Conservation (phyloP, 2,113 vertebrate genomes). For the Odontophorus gujanensis region DNA sequence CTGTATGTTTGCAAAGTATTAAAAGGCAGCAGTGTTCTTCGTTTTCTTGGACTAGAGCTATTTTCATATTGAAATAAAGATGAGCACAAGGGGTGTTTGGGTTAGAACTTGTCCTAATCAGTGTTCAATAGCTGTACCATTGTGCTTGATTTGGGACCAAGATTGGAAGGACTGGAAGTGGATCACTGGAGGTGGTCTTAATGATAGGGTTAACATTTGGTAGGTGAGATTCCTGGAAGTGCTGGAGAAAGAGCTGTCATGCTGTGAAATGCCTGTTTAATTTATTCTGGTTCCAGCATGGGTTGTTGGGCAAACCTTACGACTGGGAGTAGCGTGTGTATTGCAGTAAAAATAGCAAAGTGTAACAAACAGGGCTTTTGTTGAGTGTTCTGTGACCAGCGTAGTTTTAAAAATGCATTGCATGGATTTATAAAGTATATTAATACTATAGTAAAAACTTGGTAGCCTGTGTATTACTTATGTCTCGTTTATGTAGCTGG, state of each 20-base stretch:
- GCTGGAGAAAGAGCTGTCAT: neutral
- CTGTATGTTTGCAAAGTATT: neutral
- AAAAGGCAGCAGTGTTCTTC: neutral
- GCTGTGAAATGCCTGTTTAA: neutral
- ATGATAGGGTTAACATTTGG: neutral
- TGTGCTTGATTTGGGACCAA: neutral
- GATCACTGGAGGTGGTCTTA: neutral
- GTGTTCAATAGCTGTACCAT: neutral
- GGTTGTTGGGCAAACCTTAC: neutral
- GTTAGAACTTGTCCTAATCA: neutral
- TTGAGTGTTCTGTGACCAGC: neutral
- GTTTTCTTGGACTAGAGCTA: neutral
- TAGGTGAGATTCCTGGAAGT: neutral
- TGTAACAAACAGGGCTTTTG: neutral
- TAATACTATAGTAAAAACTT: neutral
- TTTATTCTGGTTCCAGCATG: neutral
- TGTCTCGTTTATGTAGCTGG: neutral
- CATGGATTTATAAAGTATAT: neutral
- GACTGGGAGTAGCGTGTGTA: neutral
- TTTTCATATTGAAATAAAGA: neutral
- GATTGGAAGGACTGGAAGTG: neutral
- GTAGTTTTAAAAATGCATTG: neutral
- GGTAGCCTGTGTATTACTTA: neutral
- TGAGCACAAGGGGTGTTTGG: neutral
- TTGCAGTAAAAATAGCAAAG: neutral